Evolutionary conservation across 2,888 invertebrate genomes (phyloP).

Genomic region (Lepidochitona cinerea): DNA sequence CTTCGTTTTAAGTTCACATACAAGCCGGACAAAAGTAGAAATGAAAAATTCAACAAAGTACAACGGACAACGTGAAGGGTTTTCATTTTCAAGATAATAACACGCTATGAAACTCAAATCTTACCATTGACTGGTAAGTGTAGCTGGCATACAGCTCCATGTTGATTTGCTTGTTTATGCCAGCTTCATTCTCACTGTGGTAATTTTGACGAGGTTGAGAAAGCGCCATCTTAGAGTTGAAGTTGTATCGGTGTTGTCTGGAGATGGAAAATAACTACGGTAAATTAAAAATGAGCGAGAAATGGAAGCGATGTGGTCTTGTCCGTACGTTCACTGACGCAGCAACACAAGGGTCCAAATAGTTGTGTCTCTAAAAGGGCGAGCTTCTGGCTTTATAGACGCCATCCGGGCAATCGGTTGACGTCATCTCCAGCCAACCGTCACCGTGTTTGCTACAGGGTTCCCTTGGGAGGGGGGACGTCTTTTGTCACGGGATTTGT

Average conservation of each 20-base stretch:
- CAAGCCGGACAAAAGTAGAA: too few species aligned
- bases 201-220: conserved; percentile 68
- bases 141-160: conserved; percentile 70
- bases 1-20: too few species aligned
- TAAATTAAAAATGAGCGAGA: not conserved
- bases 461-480: too few species aligned
- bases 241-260: not conserved
- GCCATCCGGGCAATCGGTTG: not conserved
- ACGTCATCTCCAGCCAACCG: not conserved
- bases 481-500: too few species aligned
- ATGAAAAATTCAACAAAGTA: too few species aligned
- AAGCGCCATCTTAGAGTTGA: conserved; percentile 44
- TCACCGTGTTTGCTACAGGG: not conserved
- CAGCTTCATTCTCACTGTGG: conserved; percentile 67
- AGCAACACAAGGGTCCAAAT: conserved; percentile 55
- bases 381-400: not conserved
- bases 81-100: too few species aligned
- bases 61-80: too few species aligned
- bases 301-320: conserved; percentile 12
- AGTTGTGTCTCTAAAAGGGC: not conserved
- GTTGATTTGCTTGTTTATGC: conserved; percentile 70
- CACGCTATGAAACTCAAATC: too few species aligned
- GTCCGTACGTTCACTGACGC: conserved; percentile 70
- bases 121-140: conserved; percentile 69
- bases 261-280: not conserved